Evolutionary conservation across 2,797 vertebrate genomes (phyloP), one percentile per base, ranked within the genome.

Genomic region (Acipenser ruthenus): DNA sequence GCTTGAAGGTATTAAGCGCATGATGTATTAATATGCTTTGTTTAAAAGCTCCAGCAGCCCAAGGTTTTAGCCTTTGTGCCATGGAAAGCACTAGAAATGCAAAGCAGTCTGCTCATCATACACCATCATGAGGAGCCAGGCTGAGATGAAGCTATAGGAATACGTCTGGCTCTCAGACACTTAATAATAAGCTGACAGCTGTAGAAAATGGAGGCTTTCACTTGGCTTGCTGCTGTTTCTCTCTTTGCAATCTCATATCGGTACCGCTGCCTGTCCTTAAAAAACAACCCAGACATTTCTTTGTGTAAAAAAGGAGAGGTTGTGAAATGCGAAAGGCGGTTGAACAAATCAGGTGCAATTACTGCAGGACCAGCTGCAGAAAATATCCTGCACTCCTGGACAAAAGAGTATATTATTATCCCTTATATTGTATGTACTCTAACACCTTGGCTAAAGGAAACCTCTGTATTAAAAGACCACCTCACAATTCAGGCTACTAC

Each of bases 191-290:
- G 83, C 85, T 87, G 84, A 88, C 85, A 86, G 87, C 86, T 86
- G 86, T 82, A 87, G 86, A 90, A 89, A 90, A 89, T 88, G 85
- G 85, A 82, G 82, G 83, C 83, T 86, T 86, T 90, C 85, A 78
- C 84, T 88, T 86, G 83, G 80, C 80, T 71, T 68, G 76, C 71
- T 72, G 23, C 23, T 37, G 23, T 37, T 37, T 37, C 2, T 79
- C 75, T 77, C 67, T 80, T 37, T 75, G 78, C 81, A 87, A 86
- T 86, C 82, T 88, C 83, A 87, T 89, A 87, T 85, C 77, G 78
- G 83, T 77, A 74, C 81, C 77, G 74, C 77, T 71, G 62, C 65
- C 65, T 69, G 72, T 68, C 77, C 74, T 76, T 76, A 76, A 75
- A 75, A 74, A 73, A 18, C 23, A 3, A 37, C 23, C 23, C 23